Evolutionary conservation across 2,797 vertebrate genomes (phyloP).

Genomic region (Pogonophryne albipinna): DNA sequence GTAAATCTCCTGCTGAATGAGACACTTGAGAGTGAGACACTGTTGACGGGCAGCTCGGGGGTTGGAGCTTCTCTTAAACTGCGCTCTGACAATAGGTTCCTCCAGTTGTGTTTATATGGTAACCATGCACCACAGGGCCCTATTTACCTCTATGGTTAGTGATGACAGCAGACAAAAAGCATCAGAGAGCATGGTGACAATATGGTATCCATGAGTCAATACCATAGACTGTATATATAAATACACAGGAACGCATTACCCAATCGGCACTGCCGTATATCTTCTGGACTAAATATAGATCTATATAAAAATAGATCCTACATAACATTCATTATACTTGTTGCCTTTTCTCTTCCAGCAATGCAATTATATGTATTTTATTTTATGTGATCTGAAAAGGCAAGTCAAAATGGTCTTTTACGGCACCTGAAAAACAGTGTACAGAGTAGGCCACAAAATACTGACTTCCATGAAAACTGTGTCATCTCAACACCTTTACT

Average conservation of each 20-base stretch:
- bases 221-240: too few relatives aligned
- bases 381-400: neutral
- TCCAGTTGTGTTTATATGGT: constrained; percentile 42
- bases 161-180: constrained; percentile 53
- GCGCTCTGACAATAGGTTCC: constrained; percentile 37
- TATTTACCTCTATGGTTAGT: constrained; percentile 37
- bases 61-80: constrained; percentile 16
- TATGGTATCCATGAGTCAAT: constrained; percentile 45
- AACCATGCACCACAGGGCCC: constrained; percentile 30
- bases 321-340: constrained; percentile 3
- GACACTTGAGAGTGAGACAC: constrained; percentile 50
- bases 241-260: constrained; percentile 40
- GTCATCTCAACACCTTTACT: constrained; percentile 8
- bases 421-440: constrained; percentile 15
- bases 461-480: neutral
- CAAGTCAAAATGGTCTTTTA: neutral
- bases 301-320: constrained; percentile 30
- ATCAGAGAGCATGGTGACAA: constrained; percentile 31
- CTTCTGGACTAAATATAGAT: constrained; percentile 22
- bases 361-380: neutral
- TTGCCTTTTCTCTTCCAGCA: neutral
- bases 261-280: constrained; percentile 11
- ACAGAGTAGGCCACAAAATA: neutral
- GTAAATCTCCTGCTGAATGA: constrained; percentile 61
- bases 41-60: constrained; percentile 29